Base-by-base conservation (phyloP, 1,140 invertebrate genomes). In the Diorhabda sublineata region DNA sequence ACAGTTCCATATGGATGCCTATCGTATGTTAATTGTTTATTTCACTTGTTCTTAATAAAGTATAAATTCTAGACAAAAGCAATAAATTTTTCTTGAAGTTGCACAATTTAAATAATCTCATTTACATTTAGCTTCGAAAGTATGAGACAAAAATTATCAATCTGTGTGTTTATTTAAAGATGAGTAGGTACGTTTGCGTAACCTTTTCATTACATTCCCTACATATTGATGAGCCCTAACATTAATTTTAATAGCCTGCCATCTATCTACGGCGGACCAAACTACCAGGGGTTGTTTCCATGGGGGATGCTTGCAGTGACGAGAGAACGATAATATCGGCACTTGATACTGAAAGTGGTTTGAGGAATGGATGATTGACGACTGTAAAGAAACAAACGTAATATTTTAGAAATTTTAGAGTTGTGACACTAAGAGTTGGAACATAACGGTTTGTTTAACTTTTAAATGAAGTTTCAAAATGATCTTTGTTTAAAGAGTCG, bases 211-310 rank as follows among this genome's bases (percentile, higher is more conserved):
- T 3, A n/a, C 2, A 52, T 4, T 6, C 3, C 4, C 6, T n/a
- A 52, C 6, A 52, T 57, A 42, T 65, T 58, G 6, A 42, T 44
- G 43, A 58, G 42, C 71, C 68, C 65, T 61, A 66, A 64, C 73
- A 74, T 74, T 74, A 71, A 74, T 74, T 74, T 71, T 74, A 74
- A 72, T 73, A 68, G 69, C 44, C 71, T 73, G 75, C 71, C 75
- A 76, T 76, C 75, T 76, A 69, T 74, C 75, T 69, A 71, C 70
- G 26, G n/a, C 61, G 59, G 64, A 47, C 69, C 62, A 64, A 76
- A 76, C 58, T 63, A 64, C 58, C 64, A 9, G 52, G 61, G 70
- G 70, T 61, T 69, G 60, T 68, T 61, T 71, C 61, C 58, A 47
- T 45, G 45, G 41, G 62, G 75, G 73, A 67, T 66, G 68, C 66